phyloP scores from a whole-genome alignment of 1,140 invertebrate genomes.

The Sarcophaga bullata region DNA sequence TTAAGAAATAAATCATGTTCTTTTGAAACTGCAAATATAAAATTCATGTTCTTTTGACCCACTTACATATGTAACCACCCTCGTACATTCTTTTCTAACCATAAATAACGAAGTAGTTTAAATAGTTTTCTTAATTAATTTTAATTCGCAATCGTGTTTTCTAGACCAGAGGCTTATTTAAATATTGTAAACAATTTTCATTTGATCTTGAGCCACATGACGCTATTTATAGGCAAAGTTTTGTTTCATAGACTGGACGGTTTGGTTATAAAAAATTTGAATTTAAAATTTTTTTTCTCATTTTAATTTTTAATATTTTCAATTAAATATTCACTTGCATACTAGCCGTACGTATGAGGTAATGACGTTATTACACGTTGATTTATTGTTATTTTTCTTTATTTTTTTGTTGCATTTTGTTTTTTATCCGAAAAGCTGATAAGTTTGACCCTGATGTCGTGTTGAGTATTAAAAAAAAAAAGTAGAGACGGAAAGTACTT shows the following conservation, averaged over 20 bases:
- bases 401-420: not conserved
- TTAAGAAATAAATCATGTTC: too few relatives aligned
- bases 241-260: too few relatives aligned
- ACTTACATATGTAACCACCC: too few relatives aligned
- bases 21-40: too few relatives aligned
- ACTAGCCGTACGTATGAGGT: not conserved
- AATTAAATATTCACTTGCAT: not conserved
- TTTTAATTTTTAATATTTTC: not conserved
- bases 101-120: too few relatives aligned
- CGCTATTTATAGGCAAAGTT: not conserved
- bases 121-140: too few relatives aligned
- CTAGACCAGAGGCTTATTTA: conserved; percentile 8
- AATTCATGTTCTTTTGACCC: too few relatives aligned
- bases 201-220: not conserved
- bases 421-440: not conserved
- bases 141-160: not conserved
- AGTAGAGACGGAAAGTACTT: not conserved
- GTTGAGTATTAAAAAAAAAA: not conserved
- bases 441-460: conserved; percentile 8
- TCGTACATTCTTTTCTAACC: too few relatives aligned
- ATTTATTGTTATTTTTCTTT: not conserved
- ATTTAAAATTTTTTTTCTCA: not conserved
- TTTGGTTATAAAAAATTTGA: too few relatives aligned
- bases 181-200: not conserved
- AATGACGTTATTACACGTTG: not conserved